phyloP scores from a whole-genome alignment of 2,113 vertebrate genomes.

The Chionomys nivalis region DNA sequence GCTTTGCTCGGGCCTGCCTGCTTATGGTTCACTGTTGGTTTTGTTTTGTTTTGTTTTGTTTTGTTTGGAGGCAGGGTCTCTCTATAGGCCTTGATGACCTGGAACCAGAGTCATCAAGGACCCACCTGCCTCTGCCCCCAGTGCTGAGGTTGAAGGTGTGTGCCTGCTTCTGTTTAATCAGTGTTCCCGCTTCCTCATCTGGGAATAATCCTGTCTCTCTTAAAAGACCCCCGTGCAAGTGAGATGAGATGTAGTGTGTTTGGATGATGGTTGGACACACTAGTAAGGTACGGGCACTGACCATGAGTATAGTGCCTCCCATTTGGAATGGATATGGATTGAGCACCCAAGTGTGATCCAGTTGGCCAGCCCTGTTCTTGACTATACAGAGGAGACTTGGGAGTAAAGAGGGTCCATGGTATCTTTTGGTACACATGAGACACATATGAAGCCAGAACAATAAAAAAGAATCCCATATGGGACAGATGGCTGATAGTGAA shows the following conservation, averaged over 20 bases:
- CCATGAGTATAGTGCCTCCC: fast-evolving
- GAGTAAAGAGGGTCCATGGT: not conserved
- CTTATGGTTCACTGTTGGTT: not conserved
- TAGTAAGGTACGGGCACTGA: not conserved
- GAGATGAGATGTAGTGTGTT: not conserved
- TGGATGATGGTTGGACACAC: not conserved
- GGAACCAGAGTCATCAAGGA: not conserved
- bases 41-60: not conserved
- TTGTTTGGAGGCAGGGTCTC: not conserved
- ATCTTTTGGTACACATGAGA: not conserved
- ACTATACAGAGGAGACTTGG: not conserved
- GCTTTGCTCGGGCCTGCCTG: fast-evolving
- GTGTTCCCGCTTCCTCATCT: not conserved
- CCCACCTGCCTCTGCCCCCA: not conserved
- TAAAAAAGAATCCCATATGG: not conserved
- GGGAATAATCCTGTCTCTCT: not conserved
- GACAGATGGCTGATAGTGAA: not conserved
- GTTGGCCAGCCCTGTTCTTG: not conserved
- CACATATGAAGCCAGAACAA: not conserved
- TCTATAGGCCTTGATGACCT: not conserved
- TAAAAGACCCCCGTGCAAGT: too few species aligned
- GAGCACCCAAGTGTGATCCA: not conserved
- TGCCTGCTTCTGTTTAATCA: not conserved
- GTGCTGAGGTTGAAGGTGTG: too few species aligned
- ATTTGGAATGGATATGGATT: not conserved